Conservation (phyloP, 2,113 vertebrate genomes). For the Amphilophus citrinellus region DNA sequence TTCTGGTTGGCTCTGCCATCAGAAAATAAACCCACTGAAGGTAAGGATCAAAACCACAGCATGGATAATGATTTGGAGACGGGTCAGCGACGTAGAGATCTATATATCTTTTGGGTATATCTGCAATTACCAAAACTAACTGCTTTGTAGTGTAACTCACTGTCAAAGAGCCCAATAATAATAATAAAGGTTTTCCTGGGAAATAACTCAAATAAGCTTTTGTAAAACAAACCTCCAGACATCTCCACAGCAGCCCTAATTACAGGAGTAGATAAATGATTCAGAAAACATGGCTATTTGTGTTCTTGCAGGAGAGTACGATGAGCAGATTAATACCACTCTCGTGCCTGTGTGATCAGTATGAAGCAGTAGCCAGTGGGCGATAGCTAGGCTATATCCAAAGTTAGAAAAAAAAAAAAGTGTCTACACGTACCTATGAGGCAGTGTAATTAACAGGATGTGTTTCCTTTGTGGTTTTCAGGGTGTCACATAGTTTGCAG, state of each 20-base stretch:
- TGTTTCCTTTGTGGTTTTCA: not conserved
- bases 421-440: not conserved
- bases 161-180: not conserved
- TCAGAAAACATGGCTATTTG: not conserved
- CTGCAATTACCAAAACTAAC: not conserved
- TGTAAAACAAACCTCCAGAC: not conserved
- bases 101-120: not conserved
- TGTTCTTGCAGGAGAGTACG: not conserved
- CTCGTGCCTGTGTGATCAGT: not conserved
- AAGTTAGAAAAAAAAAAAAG: constrained; percentile 11
- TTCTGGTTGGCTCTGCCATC: not conserved
- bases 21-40: constrained; percentile 3
- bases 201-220: not conserved
- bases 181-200: not conserved
- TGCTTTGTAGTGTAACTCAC: not conserved
- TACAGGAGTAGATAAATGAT: not conserved
- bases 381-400: not conserved
- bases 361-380: not conserved
- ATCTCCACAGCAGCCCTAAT: not conserved
- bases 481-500: not conserved
- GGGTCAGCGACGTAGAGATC: not conserved
- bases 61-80: constrained; percentile 27
- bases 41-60: not conserved
- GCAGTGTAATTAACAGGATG: constrained; percentile 14
- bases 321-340: not conserved